phyloP scores from a whole-genome alignment of 2,113 vertebrate species.

The Alexandromys fortis region DNA sequence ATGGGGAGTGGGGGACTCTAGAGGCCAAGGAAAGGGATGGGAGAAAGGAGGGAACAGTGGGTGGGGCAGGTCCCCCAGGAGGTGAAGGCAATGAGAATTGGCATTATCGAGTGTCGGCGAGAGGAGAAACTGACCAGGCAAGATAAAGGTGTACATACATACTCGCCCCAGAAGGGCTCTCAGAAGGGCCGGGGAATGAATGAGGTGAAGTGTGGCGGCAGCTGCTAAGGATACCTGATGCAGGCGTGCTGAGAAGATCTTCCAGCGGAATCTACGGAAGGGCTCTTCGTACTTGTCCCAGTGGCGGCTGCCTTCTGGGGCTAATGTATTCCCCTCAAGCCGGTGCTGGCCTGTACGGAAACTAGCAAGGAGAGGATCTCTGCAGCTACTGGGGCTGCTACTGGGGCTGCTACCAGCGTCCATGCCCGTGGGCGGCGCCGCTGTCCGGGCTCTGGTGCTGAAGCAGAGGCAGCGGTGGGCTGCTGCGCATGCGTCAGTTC shows the following conservation, averaged over 20 bases:
- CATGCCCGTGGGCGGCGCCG: conserved; percentile 80
- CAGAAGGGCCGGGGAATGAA: conserved; percentile 15
- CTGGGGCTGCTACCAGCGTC: conserved; percentile 50
- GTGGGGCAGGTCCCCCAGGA: conserved; percentile 50
- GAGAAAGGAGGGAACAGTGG: conserved; percentile 38
- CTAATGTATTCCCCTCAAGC: conserved; percentile 47
- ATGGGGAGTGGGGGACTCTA: not conserved
- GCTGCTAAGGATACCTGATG: conserved; percentile 51
- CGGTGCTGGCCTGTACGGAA: conserved; percentile 43
- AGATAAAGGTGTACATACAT: conserved; percentile 28
- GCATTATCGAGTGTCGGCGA: not conserved
- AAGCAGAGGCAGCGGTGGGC: conserved; percentile 42
- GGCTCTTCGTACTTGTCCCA: conserved; percentile 58
- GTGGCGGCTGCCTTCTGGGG: conserved; percentile 59
- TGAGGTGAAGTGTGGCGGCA: conserved; percentile 69
- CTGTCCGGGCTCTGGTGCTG: conserved; percentile 81
- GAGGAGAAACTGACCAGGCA: not conserved
- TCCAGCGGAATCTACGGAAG: conserved; percentile 39
- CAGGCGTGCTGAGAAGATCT: conserved; percentile 43
- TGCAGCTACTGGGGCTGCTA: conserved; percentile 14
- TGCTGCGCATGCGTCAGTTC: conserved; percentile 67
- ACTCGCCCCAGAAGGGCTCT: not conserved
- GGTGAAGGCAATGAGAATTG: not conserved
- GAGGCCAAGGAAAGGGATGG: not conserved
- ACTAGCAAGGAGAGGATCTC: conserved; percentile 28